Percentiles rank a stretch among this genome's conserved stretches.
These are phyloP conservation scores for Nemotelus pantherinus DNA, from an alignment of 2,888 invertebrate genomes.

Conservation along the genomic window DNA sequence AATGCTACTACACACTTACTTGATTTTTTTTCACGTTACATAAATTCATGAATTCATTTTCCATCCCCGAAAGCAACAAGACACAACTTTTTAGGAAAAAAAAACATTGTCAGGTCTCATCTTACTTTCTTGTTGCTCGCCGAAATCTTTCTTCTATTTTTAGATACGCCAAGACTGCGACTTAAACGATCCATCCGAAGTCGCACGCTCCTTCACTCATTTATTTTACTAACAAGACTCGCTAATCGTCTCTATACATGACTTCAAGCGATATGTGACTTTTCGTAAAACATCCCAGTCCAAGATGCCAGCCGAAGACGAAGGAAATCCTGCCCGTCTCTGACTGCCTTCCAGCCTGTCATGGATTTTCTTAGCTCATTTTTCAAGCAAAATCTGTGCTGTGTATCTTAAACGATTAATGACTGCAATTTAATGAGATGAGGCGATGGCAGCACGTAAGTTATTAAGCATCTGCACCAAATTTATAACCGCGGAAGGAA, in stretches of 20 bases:
- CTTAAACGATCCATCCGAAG: background rate
- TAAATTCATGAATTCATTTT: no score
- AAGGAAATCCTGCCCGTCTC: background rate
- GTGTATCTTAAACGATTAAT: constrained; percentile 43
- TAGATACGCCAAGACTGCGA: no score
- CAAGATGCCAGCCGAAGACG: background rate
- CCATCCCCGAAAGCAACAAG: no score
- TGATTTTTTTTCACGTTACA: no score
- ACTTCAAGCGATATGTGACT: constrained; percentile 31
- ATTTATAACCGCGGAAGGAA: constrained; percentile 10
- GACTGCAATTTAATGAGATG: constrained; percentile 39
- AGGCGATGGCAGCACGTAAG: constrained; percentile 29
- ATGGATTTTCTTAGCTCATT: constrained; percentile 15
- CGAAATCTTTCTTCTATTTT: no score
- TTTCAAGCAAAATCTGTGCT: constrained; percentile 36
- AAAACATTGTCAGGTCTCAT: no score
- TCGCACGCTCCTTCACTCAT: constrained; percentile 17
- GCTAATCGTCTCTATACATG: constrained; percentile 34
- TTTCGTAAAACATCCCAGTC: background rate
- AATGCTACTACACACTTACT: no score
- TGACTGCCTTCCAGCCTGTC: background rate
- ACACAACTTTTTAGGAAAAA: no score
- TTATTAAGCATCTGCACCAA: constrained; percentile 15
- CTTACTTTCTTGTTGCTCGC: no score
- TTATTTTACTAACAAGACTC: constrained; percentile 28